Evolutionary conservation across 2,797 vertebrate genomes (phyloP).

Genomic region (Todus mexicanus): DNA sequence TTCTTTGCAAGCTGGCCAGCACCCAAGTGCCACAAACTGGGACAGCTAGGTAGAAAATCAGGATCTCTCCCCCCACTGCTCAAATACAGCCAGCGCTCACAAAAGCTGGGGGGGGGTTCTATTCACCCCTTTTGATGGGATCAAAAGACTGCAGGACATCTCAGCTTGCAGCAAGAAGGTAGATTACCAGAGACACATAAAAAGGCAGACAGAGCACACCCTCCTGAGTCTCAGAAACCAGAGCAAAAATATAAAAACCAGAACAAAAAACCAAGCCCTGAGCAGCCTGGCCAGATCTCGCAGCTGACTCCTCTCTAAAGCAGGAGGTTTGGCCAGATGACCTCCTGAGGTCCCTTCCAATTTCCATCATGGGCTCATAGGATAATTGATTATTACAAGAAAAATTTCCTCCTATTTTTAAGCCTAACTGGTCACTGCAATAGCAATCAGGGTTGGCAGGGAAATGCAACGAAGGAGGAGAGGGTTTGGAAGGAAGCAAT

Average conservation of each 20-base stretch:
- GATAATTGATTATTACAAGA: not conserved
- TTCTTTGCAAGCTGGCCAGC: conserved; percentile 21
- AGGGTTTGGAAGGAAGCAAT: not conserved
- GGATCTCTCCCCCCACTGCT: not conserved
- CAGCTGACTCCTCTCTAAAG: not conserved
- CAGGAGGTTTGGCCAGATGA: not conserved
- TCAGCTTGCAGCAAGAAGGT: not conserved
- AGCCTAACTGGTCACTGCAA: not conserved
- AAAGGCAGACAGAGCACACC: not conserved
- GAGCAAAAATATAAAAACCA: not conserved
- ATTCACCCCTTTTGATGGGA: not conserved
- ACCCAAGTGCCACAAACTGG: not conserved
- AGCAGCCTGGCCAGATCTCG: not conserved
- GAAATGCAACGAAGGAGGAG: not conserved
- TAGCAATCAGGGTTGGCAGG: not conserved
- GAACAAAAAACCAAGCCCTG: not conserved
- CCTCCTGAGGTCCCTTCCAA: not conserved
- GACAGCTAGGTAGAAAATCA: conserved; percentile 25
- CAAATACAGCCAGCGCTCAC: not conserved
- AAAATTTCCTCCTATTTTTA: not conserved
- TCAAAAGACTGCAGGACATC: not conserved
- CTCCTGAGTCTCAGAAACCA: not conserved
- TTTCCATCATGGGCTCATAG: not conserved
- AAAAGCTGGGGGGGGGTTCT: not conserved
- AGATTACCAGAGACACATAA: not conserved